These are phyloP conservation scores for Anguilla anguilla DNA, from an alignment of 2,797 vertebrate genomes.

Conservation along the genomic window DNA sequence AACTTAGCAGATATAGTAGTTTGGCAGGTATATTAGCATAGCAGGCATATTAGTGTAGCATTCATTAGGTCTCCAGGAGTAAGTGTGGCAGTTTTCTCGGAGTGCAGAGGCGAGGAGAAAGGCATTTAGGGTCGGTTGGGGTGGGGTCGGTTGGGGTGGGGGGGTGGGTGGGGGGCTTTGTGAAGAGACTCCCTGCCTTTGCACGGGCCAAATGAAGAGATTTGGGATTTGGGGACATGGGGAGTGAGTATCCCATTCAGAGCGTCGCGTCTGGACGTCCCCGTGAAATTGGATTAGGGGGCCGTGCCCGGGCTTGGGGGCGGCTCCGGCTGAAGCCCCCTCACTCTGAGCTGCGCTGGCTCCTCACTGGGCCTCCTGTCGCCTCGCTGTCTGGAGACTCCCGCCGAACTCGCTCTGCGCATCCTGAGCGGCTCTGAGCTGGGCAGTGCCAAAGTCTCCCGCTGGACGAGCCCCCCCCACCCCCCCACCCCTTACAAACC, in stretches of 20 bases:
- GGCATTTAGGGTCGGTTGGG: neutral
- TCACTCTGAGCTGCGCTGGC: neutral
- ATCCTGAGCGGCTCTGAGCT: neutral
- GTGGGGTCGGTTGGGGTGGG: too few relatives aligned
- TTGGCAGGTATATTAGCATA: too few relatives aligned
- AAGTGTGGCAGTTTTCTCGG: neutral
- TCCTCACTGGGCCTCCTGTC: neutral
- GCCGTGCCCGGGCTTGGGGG: neutral
- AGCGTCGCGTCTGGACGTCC: neutral
- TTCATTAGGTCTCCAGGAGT: neutral
- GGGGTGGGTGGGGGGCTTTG: neutral
- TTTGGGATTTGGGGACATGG: neutral
- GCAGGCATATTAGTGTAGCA: too few relatives aligned
- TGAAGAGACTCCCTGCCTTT: neutral
- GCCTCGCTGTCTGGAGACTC: neutral
- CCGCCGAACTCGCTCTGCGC: neutral
- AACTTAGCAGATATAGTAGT: too few relatives aligned
- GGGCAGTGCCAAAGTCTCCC: neutral
- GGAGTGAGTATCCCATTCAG: neutral
- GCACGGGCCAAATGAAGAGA: neutral
- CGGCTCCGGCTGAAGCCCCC: neutral
- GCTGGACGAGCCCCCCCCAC: neutral
- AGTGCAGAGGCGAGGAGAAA: neutral
- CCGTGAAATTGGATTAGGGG: slow-evolving; percentile 1
- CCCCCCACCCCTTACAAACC: too few relatives aligned